phyloP scores from a whole-genome alignment of 1,140 invertebrate genomes.

The Laupala kohalensis region DNA sequence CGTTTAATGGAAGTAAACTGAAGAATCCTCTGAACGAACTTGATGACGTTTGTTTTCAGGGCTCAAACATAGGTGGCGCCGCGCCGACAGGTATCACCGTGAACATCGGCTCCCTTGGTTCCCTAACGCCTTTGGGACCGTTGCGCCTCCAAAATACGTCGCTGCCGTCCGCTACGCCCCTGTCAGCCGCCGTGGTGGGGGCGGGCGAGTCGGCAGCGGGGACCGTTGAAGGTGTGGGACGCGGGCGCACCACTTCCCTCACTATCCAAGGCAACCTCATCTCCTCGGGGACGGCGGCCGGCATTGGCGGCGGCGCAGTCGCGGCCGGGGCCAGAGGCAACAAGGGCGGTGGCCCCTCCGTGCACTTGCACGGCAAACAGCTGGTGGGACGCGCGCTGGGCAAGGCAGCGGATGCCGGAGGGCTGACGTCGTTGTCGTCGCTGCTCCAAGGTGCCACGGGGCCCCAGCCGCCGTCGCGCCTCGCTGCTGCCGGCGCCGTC shows the following conservation, averaged over 20 bases:
- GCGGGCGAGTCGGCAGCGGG: background rate
- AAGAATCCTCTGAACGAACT: no score
- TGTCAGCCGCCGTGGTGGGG: background rate
- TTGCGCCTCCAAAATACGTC: constrained; percentile 24
- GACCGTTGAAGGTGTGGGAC: background rate
- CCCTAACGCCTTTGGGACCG: constrained; percentile 30
- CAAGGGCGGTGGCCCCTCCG: background rate
- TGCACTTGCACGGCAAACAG: constrained; percentile 1
- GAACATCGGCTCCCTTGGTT: constrained; percentile 34
- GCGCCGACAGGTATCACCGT: constrained; percentile 30
- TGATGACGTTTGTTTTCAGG: no score
- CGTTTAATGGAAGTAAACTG: no score
- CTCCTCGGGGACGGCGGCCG: background rate
- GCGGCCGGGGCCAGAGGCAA: constrained; percentile 14
- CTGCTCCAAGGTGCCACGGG: constrained; percentile 24
- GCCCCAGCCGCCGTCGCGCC: constrained; percentile 17
- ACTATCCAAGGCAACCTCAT: constrained; percentile 1
- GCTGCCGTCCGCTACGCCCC: background rate
- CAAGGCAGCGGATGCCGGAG: constrained; percentile 17
- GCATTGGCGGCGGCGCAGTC: background rate
- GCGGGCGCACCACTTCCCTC: background rate
- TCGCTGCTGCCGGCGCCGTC: constrained; percentile 20
- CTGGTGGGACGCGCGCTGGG: constrained; percentile 13
- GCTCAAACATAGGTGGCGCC: no score
- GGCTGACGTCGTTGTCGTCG: constrained; percentile 20